These are phyloP conservation scores for Ceratosolen fusciceps DNA, from an alignment of 1,140 invertebrate species.

Conservation along the genomic window DNA sequence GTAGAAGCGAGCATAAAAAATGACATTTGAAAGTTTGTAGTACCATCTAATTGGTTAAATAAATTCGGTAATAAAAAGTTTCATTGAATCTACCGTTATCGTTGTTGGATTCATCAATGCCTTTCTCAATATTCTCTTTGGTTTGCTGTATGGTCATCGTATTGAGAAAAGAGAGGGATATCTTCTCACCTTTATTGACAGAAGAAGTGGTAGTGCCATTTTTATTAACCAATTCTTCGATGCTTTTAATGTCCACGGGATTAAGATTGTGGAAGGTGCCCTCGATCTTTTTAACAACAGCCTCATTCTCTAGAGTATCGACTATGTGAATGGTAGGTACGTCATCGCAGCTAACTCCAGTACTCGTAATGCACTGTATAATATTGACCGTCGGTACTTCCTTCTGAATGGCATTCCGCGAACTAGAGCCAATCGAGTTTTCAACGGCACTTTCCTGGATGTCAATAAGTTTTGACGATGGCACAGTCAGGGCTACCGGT, in stretches of 20 bases:
- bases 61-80: too few relatives aligned
- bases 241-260: slow-evolving; percentile 48
- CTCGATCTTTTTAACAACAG: slow-evolving; percentile 55
- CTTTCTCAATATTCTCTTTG: neutral
- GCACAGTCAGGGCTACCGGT: neutral
- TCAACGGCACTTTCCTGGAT: neutral
- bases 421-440: neutral
- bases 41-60: too few relatives aligned
- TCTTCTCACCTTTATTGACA: slow-evolving; percentile 15
- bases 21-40: too few relatives aligned
- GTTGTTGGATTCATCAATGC: neutral
- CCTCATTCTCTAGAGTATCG: slow-evolving; percentile 63
- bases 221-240: slow-evolving; percentile 52
- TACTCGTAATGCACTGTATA: slow-evolving; percentile 59
- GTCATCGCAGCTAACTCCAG: slow-evolving; percentile 59
- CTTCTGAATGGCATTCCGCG: slow-evolving; percentile 23
- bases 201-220: neutral
- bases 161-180: slow-evolving; percentile 31
- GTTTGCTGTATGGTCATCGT: slow-evolving; percentile 15
- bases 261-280: slow-evolving; percentile 48
- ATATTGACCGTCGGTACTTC: slow-evolving; percentile 56
- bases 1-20: too few relatives aligned
- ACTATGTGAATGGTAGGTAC: slow-evolving; percentile 70
- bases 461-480: neutral
- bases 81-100: neutral